A percentile compares a stretch with the other conserved stretches of the same genome.
Conservation (phyloP, 2,888 invertebrate genomes). For the Cataglyphis cursor region DNA sequence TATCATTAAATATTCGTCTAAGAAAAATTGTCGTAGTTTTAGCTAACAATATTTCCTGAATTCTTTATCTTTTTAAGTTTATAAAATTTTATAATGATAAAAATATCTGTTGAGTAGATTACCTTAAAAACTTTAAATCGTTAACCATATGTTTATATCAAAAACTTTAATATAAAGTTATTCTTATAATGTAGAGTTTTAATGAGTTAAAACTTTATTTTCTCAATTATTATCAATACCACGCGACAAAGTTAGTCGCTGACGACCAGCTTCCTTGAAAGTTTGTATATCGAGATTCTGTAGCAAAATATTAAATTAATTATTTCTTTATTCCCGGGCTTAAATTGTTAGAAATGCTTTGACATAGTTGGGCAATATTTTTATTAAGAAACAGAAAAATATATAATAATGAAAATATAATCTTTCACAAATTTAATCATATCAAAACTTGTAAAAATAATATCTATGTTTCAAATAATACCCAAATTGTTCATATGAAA, state of each 20-base stretch:
- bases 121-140: conserved; percentile 1
- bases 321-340: not conserved
- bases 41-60: conserved; percentile 13
- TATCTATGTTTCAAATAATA: not conserved
- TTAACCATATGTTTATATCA: not conserved
- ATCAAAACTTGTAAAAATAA: not conserved
- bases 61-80: not conserved
- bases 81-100: not conserved
- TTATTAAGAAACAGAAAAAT: not conserved
- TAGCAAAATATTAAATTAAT: conserved; percentile 32
- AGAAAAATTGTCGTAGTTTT: not conserved
- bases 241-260: not conserved
- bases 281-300: conserved; percentile 5
- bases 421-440: not conserved
- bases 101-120: not conserved
- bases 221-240: not conserved
- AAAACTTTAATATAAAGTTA: conserved; percentile 6
- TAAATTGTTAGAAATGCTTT: conserved; percentile 25
- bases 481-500: not conserved
- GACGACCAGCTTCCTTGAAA: conserved; percentile 12
- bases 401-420: not conserved
- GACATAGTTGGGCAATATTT: conserved; percentile 14
- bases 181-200: conserved; percentile 3
- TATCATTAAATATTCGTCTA: not conserved
- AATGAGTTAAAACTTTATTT: conserved; percentile 33